Evolutionary conservation across 1,140 invertebrate genomes (phyloP).

Genomic region (Microplitis demolitor): DNA sequence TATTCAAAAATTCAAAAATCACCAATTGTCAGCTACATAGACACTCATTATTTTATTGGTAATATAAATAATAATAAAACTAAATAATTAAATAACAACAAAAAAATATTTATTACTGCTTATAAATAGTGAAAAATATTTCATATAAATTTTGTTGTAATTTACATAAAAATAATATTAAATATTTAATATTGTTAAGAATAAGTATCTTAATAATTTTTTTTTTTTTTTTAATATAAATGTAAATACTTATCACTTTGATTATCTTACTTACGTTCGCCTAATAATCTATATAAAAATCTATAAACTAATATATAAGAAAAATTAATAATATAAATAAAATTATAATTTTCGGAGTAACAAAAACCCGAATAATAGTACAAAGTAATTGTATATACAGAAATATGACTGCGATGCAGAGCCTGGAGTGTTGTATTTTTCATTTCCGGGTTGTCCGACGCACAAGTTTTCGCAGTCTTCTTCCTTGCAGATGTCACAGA

Average conservation of each 20-base stretch:
- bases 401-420: not conserved
- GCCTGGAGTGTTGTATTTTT: constrained; percentile 6
- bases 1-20: no score
- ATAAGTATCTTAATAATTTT: not conserved
- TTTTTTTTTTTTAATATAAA: constrained; percentile 16
- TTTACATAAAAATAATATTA: not conserved
- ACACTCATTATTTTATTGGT: no score
- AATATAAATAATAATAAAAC: not conserved
- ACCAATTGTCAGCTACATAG: no score
- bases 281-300: not conserved
- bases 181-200: not conserved
- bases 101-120: not conserved
- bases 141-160: not conserved
- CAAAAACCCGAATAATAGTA: not conserved
- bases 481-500: constrained; percentile 79
- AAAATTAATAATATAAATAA: not conserved
- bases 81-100: not conserved
- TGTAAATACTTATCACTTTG: constrained; percentile 23
- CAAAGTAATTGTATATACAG: constrained; percentile 24
- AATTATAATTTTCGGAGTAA: not conserved
- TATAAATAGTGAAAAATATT: not conserved
- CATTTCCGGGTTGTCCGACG: constrained; percentile 25
- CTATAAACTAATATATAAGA: not conserved
- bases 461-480: constrained; percentile 69
- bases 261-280: constrained; percentile 3